phyloP scores from a whole-genome alignment of 2,797 vertebrate species.

The Enteromius fasciolatus region DNA sequence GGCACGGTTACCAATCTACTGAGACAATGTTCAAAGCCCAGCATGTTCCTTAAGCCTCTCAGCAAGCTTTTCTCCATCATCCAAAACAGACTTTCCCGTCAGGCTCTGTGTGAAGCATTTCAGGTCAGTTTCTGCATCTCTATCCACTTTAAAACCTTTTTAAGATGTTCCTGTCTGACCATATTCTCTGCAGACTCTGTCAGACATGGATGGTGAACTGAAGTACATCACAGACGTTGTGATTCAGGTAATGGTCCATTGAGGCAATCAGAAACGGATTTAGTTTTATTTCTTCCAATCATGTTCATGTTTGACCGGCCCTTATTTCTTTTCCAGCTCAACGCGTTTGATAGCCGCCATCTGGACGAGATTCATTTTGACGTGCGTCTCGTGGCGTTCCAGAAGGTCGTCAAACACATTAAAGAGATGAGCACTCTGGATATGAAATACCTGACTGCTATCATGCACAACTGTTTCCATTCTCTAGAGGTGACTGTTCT shows the following conservation, averaged over 20 bases:
- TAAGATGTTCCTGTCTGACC: constrained; percentile 6
- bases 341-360: constrained; percentile 91
- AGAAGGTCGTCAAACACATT: constrained; percentile 78
- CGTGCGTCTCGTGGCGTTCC: constrained; percentile 88
- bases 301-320: not conserved
- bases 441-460: constrained; percentile 79
- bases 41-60: constrained; percentile 86
- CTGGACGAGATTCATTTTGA: constrained; percentile 94
- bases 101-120: constrained; percentile 87
- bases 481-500: constrained; percentile 86
- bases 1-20: constrained; percentile 92
- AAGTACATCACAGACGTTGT: constrained; percentile 86
- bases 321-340: constrained; percentile 77
- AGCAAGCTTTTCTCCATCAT: constrained; percentile 88
- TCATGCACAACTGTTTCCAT: constrained; percentile 95
- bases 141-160: not conserved
- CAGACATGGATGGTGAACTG: constrained; percentile 83
- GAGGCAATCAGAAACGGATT: not conserved
- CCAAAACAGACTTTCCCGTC: constrained; percentile 86
- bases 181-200: constrained; percentile 81
- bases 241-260: constrained; percentile 78
- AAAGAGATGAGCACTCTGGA: constrained; percentile 88
- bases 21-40: constrained; percentile 81
- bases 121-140: constrained; percentile 76
- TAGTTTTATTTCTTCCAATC: not conserved